Base-by-base conservation (phyloP, 2,888 invertebrate genomes). In the Seladonia tumulorum region DNA sequence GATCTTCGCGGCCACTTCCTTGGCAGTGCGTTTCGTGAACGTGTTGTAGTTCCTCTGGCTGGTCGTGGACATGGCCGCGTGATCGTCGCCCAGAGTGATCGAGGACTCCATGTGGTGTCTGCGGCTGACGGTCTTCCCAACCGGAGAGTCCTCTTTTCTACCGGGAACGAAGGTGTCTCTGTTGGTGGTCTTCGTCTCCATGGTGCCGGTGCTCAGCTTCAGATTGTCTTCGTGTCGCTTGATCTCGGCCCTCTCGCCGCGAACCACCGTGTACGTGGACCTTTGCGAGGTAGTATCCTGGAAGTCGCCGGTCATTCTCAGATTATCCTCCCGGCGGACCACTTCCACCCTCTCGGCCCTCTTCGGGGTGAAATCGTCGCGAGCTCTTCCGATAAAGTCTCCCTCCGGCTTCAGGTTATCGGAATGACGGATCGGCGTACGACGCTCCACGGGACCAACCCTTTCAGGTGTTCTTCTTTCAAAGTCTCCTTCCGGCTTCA, bases 81-180 rank as follows among this genome's bases (percentile, higher is more conserved):
- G 95, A 86, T 97, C 97, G 90, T 95, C 96, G 2, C 97, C 97
- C 35, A 97, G 93, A 14, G 95, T 95, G 79, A 97, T 96, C 83
- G 97, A 97, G 0, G 97, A 97, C 94, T 97, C 97, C 94, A 97
- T 96, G 91, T 97, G 96, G 25, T 96, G 96, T 89, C 96, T 95
- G 79, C 96, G 96, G 83, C 96, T 96, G 29, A 96, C 95, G 12
- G 96, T 95, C 93, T 95, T 96, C 86, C 96, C 96, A 71, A 95
- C 95, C 53, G 96, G 94, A 45, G 92, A 90, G 74, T 90, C 93
- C 25, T 96, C 96, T 93, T 96, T 96, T 93, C 96, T 96, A 42
- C 91, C 92, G 91, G 95, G 95, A 90, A 96, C 95, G 89, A 96
- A 96, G 49, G 95, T 95, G 91, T 96, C 96, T 68, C 95, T 95